Evolutionary conservation across 2,797 vertebrate genomes (phyloP), one percentile per base, ranked within the genome.

Genomic region (Sitta carolinensis): DNA sequence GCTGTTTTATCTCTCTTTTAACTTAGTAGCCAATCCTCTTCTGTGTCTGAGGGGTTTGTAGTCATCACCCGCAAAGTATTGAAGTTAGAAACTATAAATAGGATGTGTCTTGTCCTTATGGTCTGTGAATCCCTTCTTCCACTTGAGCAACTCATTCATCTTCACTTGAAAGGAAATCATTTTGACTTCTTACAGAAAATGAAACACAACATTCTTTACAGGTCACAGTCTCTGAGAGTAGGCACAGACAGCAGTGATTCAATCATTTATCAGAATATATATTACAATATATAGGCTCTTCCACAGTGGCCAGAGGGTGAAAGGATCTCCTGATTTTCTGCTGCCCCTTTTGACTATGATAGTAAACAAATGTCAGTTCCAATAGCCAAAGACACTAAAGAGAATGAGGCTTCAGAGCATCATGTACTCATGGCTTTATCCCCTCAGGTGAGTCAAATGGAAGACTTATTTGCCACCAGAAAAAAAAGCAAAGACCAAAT

Each of bases 151-250:
- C 7, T 40, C 32, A 43, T 69, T 88, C n/a, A 40, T 36, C 54
- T 82, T 89, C 68, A 48, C 27, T 50, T 63, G 67, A 58, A 86
- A 90, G 55, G 80, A 91, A 81, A 91, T 83, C 0, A 50, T 61
- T 95, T 67, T 85, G 61, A 63, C 62, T 93, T 90, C 47, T 88
- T 90, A 55, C 16, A 87, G 40, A 75, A 92, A 88, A 91, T 32
- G 15, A 91, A 92, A n/a, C 23, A 40, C 25, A 40, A 58, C 16
- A 59, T 80, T 30, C 36, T 72, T 89, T 88, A 38, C 36, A 86
- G 25, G 51, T 78, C 64, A 45, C 42, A 83, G 43, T 17, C 38
- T 32, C 32, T 16, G 59, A 1, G 2, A 45, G n/a, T 58, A 82
- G 34, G 23, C 57, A 84, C 19, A 75, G 73, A 50, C 29, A 34